A percentile compares a stretch with the other conserved stretches of the same genome.
Evolutionary conservation across 2,113 vertebrate genomes (phyloP).

Genomic region (Glareola pratincola): DNA sequence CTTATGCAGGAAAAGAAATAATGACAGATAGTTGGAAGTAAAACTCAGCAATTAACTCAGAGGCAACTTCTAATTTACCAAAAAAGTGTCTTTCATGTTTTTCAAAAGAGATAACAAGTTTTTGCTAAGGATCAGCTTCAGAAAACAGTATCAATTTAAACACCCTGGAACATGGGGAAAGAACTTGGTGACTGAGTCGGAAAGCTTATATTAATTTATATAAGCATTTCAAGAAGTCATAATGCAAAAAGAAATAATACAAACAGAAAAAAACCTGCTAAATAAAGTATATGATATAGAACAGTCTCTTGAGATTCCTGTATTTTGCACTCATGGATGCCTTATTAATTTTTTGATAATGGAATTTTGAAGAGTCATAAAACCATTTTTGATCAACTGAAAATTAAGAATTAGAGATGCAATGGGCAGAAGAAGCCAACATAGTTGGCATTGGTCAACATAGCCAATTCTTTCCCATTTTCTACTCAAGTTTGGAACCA

Average conservation of each 20-base stretch:
- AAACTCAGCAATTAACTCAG: background rate
- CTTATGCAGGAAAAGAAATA: background rate
- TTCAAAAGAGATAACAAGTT: background rate
- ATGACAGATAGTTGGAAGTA: background rate
- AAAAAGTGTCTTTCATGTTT: background rate
- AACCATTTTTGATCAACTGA: background rate
- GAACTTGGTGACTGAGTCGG: background rate
- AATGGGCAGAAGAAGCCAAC: rapidly evolving
- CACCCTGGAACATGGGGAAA: background rate
- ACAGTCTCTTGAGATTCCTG: background rate
- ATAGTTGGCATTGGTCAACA: background rate
- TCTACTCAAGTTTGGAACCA: background rate
- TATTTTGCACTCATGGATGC: background rate
- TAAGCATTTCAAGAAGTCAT: background rate
- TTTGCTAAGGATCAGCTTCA: background rate
- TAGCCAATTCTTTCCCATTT: background rate
- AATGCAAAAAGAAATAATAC: background rate
- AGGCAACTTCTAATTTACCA: background rate
- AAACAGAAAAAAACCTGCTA: background rate
- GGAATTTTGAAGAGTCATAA: background rate
- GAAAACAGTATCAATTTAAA: background rate
- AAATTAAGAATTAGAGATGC: background rate
- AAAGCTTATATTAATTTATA: background rate
- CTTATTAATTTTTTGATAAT: background rate
- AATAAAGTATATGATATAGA: background rate